Conservation (phyloP, 2,888 invertebrate species). For the Nomada goodeniana region DNA sequence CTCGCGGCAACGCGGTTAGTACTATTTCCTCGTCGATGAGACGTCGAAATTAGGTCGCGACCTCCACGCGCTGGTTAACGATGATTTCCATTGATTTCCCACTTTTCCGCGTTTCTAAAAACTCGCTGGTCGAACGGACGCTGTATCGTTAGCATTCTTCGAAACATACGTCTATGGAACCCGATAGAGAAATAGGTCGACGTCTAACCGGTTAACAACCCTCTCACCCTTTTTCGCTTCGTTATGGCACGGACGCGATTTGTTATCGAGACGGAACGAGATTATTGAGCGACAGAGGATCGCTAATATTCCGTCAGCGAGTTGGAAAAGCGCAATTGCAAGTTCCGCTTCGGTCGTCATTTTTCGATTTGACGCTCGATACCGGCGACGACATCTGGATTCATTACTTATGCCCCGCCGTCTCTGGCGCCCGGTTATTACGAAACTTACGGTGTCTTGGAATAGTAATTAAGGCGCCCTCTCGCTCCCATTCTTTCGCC, state of each 20-base stretch:
- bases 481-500: slow-evolving; percentile 59
- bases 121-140: background rate
- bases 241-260: background rate
- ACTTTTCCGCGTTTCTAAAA: background rate
- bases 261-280: slow-evolving; percentile 20
- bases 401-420: slow-evolving; percentile 73
- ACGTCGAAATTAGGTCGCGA: slow-evolving; percentile 58
- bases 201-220: background rate
- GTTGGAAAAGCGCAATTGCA: slow-evolving; percentile 43
- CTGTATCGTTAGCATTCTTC: background rate
- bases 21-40: slow-evolving; percentile 61
- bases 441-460: slow-evolving; percentile 74
- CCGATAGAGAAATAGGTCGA: slow-evolving; percentile 11
- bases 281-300: slow-evolving; percentile 17
- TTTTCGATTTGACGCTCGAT: slow-evolving; percentile 72
- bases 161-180: background rate
- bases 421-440: slow-evolving; percentile 69
- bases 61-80: slow-evolving; percentile 40
- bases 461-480: slow-evolving; percentile 73
- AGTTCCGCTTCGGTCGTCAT: slow-evolving; percentile 69
- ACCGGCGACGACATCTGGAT: slow-evolving; percentile 75
- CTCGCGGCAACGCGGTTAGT: slow-evolving; percentile 16
- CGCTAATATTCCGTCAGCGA: background rate
- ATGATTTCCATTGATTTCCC: slow-evolving; percentile 44
- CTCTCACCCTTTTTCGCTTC: background rate